Conservation (phyloP, 2,113 vertebrate genomes). For the Prunella himalayana region DNA sequence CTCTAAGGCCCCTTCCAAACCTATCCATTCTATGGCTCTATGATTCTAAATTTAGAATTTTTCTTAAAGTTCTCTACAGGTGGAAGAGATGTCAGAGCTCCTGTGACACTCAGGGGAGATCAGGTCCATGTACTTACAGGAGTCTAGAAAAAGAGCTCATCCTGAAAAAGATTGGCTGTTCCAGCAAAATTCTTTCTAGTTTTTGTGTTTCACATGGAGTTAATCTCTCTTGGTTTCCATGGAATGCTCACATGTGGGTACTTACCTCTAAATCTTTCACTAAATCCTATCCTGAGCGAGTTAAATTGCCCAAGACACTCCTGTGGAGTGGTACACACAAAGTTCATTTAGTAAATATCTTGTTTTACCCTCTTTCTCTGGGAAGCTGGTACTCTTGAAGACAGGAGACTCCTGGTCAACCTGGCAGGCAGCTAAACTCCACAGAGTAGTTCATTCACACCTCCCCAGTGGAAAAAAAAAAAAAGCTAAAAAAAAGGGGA, state of each 20-base stretch:
- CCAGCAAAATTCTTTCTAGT: background rate
- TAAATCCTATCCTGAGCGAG: background rate
- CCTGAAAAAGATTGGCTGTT: background rate
- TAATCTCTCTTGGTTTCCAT: background rate
- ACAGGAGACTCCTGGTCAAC: no score
- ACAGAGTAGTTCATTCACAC: background rate
- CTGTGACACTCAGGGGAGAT: background rate
- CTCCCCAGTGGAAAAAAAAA: background rate
- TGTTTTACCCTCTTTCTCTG: background rate
- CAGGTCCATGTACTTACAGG: background rate
- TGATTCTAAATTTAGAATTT: background rate
- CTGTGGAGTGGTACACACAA: background rate
- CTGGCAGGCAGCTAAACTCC: background rate
- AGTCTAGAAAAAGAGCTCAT: background rate
- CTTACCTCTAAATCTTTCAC: background rate
- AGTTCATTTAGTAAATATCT: background rate
- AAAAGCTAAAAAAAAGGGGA: no score
- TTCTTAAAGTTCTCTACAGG: fast-evolving
- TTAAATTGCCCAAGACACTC: background rate
- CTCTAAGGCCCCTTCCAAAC: background rate
- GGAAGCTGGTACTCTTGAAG: background rate
- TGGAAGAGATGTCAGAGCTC: background rate
- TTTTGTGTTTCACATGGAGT: background rate
- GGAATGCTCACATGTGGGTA: background rate
- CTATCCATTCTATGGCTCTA: background rate